phyloP scores from a whole-genome alignment of 2,888 invertebrate species.

The Scelioninae gen. 1 region DNA sequence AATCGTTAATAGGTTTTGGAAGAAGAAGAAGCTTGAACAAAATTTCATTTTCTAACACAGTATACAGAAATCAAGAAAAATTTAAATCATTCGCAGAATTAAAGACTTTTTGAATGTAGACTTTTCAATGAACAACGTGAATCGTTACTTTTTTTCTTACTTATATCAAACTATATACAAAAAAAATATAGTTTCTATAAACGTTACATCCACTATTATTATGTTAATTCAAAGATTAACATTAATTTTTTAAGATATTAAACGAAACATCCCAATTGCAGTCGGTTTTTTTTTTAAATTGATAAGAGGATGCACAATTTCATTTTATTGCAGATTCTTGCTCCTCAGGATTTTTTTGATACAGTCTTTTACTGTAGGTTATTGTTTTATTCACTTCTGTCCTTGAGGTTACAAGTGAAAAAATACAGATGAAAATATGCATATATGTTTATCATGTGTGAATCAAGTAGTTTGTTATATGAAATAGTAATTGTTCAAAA shows the following conservation, averaged over 20 bases:
- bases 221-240: constrained; percentile 19
- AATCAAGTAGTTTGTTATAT: no score
- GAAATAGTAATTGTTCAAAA: no score
- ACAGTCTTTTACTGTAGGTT: constrained; percentile 30
- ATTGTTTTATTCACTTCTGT: not conserved
- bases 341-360: not conserved
- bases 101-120: no score
- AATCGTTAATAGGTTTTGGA: no score
- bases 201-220: constrained; percentile 24
- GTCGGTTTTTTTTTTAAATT: constrained; percentile 15
- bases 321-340: constrained; percentile 11
- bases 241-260: constrained; percentile 10
- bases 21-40: no score
- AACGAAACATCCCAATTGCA: constrained; percentile 22
- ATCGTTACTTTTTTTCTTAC: constrained; percentile 1
- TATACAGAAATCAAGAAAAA: no score
- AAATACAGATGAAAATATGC: not conserved
- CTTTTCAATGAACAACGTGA: not conserved
- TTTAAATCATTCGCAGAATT: no score
- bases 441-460: no score
- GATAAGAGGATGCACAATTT: constrained; percentile 19
- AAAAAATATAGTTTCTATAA: constrained; percentile 29
- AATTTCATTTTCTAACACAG: no score
- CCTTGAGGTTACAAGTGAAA: not conserved
- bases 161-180: constrained; percentile 44